These are phyloP conservation scores for Psammodynastes pulverulentus DNA, from an alignment of 2,113 vertebrate species.

Conservation along the genomic window DNA sequence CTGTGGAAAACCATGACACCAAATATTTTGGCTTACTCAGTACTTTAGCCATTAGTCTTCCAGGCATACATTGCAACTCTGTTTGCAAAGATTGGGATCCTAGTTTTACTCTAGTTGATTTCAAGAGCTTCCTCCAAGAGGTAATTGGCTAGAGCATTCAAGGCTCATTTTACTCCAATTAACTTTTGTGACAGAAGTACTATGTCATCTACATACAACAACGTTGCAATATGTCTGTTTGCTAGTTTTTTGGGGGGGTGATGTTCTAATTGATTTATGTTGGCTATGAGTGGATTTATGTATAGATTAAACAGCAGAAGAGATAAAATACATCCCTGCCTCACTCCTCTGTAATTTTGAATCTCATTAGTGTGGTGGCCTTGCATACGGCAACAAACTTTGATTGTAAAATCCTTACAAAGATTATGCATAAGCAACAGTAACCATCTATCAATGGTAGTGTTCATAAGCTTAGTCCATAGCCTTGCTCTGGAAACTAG, in stretches of 20 bases:
- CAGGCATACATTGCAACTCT: not conserved
- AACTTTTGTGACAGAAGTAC: not conserved
- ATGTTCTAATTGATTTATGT: not conserved
- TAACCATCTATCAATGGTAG: not conserved
- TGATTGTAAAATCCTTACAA: not conserved
- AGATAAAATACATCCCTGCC: not conserved
- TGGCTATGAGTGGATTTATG: not conserved
- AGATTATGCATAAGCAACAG: not conserved
- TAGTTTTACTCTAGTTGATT: not conserved
- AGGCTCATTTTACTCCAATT: not conserved
- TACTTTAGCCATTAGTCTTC: not conserved
- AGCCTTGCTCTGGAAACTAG: not conserved
- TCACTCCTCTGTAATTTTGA: not conserved
- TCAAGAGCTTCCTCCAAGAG: not conserved
- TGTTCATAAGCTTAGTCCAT: not conserved
- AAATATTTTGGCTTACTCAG: not conserved
- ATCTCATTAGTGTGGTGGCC: not conserved
- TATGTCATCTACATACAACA: not conserved
- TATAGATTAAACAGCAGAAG: not conserved
- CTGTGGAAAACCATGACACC: not conserved
- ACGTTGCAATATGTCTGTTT: not conserved
- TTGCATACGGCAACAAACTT: not conserved
- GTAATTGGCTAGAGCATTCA: not conserved
- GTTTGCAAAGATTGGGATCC: not conserved
- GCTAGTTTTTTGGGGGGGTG: not conserved